These are phyloP conservation scores for Drosophila busckii DNA, from an alignment of 1,140 invertebrate species.

Conservation along the genomic window DNA sequence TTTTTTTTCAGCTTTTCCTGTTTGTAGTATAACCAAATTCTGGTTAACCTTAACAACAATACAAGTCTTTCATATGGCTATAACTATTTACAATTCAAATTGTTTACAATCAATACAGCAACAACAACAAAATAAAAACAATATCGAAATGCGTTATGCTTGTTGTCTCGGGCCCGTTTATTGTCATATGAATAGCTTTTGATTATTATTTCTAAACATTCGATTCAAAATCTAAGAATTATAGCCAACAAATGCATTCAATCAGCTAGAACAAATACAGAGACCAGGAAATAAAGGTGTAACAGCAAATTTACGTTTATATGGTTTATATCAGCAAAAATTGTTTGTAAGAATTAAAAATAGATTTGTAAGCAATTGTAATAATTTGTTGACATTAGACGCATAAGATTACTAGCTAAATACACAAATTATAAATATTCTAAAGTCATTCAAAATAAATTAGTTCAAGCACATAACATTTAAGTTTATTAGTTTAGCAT, in stretches of 20 bases:
- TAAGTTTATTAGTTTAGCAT: too few relatives aligned
- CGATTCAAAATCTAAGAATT: slow-evolving; percentile 5
- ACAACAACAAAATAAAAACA: too few relatives aligned
- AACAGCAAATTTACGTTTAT: slow-evolving; percentile 2
- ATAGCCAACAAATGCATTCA: slow-evolving; percentile 24
- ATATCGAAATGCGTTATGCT: slow-evolving; percentile 11
- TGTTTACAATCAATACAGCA: slow-evolving; percentile 28
- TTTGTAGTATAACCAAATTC: slow-evolving; percentile 37
- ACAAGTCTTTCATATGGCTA: slow-evolving; percentile 20
- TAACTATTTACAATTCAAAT: slow-evolving; percentile 19
- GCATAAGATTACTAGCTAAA: too few relatives aligned
- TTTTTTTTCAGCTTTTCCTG: slow-evolving; percentile 39
- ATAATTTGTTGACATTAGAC: too few relatives aligned
- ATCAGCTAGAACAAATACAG: slow-evolving; percentile 11
- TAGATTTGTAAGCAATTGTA: too few relatives aligned
- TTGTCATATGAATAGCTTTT: slow-evolving; percentile 36
- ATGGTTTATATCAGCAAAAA: background rate
- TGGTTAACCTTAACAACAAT: slow-evolving; percentile 58
- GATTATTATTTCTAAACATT: slow-evolving; percentile 32
- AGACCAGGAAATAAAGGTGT: slow-evolving; percentile 18
- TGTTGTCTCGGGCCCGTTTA: slow-evolving; percentile 23
- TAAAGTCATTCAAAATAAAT: too few relatives aligned
- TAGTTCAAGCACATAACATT: too few relatives aligned
- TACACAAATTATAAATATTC: too few relatives aligned
- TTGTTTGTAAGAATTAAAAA: background rate